These are phyloP conservation scores for Ceyx margarethae DNA, from an alignment of 2,113 vertebrate genomes.

Conservation along the genomic window DNA sequence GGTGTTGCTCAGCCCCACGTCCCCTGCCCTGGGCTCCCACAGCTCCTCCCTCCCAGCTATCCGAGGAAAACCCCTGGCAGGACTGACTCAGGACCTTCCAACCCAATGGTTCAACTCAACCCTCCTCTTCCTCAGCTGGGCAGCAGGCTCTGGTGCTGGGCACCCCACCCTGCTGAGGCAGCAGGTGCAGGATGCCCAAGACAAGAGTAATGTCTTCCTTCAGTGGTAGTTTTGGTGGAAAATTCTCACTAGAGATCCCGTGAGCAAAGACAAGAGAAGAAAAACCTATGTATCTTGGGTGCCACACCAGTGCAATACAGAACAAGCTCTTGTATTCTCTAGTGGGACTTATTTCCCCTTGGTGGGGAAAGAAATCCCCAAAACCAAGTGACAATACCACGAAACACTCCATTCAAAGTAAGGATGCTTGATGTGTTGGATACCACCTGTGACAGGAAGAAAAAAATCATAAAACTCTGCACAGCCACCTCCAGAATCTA, in stretches of 20 bases:
- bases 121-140: background rate
- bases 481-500: background rate
- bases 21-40: background rate
- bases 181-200: background rate
- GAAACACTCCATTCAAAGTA: background rate
- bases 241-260: background rate
- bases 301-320: background rate
- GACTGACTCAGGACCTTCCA: background rate
- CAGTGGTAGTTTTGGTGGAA: background rate
- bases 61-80: background rate
- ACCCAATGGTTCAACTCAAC: background rate
- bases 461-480: background rate
- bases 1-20: too few species aligned
- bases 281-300: too few species aligned
- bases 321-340: background rate
- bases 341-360: background rate
- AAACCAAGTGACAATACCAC: too few species aligned
- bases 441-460: background rate
- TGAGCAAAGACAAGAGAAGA: background rate
- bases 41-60: background rate
- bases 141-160: rapidly evolving
- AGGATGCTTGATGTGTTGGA: background rate
- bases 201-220: background rate
- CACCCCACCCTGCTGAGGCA: rapidly evolving
- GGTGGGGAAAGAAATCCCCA: background rate